phyloP scores from a whole-genome alignment of 1,140 invertebrate genomes.

The Oryctes rhinoceros region DNA sequence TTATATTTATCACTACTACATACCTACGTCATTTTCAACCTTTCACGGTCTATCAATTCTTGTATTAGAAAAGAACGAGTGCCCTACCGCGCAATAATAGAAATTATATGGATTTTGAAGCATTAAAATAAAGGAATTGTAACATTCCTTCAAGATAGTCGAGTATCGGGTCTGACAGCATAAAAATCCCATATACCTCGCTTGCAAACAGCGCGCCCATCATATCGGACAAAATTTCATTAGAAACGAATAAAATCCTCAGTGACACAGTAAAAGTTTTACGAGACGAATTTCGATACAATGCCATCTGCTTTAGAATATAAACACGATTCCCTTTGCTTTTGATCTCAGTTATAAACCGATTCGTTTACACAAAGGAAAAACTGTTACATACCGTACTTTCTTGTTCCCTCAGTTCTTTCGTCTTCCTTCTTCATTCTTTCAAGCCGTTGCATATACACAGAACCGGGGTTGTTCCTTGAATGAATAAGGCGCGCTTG shows the following conservation, averaged over 20 bases:
- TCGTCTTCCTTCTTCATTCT: neutral
- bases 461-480: neutral
- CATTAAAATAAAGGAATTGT: too few species aligned
- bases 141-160: too few species aligned
- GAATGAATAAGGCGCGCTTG: neutral
- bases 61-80: too few species aligned
- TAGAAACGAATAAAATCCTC: constrained; percentile 20
- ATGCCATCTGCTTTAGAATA: constrained; percentile 28
- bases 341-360: constrained; percentile 32
- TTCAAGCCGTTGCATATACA: neutral
- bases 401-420: too few species aligned
- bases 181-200: too few species aligned
- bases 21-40: too few species aligned
- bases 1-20: too few species aligned
- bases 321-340: neutral
- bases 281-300: constrained; percentile 21
- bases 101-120: too few species aligned
- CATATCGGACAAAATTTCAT: constrained; percentile 24
- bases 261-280: constrained; percentile 31
- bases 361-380: neutral
- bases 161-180: too few species aligned
- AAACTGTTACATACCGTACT: neutral
- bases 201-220: neutral
- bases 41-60: too few species aligned
- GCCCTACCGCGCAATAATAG: too few species aligned